These are phyloP conservation scores for Branchipolynoe longqiensis DNA, from an alignment of 2,888 invertebrate species.

Conservation along the genomic window DNA sequence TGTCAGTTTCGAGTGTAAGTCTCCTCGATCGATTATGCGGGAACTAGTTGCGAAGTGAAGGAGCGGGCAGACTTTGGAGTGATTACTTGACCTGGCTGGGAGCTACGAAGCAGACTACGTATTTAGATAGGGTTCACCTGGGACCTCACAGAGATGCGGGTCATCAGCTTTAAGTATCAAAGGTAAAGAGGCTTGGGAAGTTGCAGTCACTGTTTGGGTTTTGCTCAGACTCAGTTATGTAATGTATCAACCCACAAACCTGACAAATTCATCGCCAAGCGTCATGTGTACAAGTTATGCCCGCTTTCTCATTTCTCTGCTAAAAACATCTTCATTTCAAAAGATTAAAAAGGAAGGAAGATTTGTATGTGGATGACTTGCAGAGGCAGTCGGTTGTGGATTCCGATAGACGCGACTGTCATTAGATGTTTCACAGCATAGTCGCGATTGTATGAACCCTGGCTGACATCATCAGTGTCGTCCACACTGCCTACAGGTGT, in stretches of 20 bases:
- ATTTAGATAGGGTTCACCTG: conserved; percentile 54
- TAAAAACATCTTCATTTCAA: too few relatives aligned
- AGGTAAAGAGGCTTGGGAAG: conserved; percentile 34
- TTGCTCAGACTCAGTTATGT: not conserved
- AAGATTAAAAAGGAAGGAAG: too few relatives aligned
- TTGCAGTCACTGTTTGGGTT: not conserved
- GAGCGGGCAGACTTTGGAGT: not conserved
- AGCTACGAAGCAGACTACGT: not conserved
- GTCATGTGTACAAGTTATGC: not conserved
- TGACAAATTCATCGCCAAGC: too few relatives aligned
- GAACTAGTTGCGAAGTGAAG: not conserved
- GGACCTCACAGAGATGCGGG: too few relatives aligned
- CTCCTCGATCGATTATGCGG: not conserved
- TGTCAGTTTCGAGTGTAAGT: not conserved
- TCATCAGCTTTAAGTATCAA: too few relatives aligned
- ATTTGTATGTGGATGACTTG: too few relatives aligned
- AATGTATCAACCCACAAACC: conserved; percentile 47
- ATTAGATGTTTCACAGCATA: too few relatives aligned
- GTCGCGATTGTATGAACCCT: too few relatives aligned
- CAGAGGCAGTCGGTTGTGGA: too few relatives aligned
- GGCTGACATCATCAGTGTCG: not conserved
- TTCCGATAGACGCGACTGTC: too few relatives aligned
- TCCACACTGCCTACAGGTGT: not conserved
- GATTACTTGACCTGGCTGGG: not conserved
- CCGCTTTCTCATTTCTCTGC: not conserved